phyloP scores from a whole-genome alignment of 2,797 vertebrate species.

The Amblyraja radiata region DNA sequence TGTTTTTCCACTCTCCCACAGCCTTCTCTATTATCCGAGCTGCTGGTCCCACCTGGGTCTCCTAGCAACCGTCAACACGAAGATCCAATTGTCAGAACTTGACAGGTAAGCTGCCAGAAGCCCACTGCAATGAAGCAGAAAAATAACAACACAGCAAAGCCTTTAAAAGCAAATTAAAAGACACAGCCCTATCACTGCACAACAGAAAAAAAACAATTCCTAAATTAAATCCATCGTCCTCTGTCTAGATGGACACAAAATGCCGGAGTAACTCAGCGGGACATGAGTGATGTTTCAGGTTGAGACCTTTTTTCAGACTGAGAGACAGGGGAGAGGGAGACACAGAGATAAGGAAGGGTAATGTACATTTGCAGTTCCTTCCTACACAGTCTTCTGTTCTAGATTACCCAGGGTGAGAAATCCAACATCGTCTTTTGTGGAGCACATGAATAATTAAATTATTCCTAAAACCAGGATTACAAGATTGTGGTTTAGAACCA shows the following conservation, averaged over 20 bases:
- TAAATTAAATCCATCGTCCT: not conserved
- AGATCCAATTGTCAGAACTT: constrained; percentile 20
- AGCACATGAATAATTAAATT: not conserved
- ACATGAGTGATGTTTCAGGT: too few relatives aligned
- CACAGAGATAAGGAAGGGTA: too few relatives aligned
- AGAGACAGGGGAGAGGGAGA: too few relatives aligned
- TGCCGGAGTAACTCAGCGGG: too few relatives aligned
- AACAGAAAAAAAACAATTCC: not conserved
- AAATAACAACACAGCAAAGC: not conserved
- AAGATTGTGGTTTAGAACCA: not conserved
- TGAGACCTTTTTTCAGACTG: too few relatives aligned
- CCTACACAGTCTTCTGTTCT: not conserved
- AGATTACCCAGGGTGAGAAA: not conserved
- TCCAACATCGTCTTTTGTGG: not conserved
- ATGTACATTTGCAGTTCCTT: too few relatives aligned
- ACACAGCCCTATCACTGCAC: not conserved
- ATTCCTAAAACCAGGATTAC: not conserved
- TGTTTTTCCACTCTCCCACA: not conserved
- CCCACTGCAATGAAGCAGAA: constrained; percentile 2
- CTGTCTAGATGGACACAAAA: not conserved
- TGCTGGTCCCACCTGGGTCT: constrained; percentile 23
- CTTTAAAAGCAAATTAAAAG: constrained; percentile 4
- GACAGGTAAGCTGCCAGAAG: not conserved
- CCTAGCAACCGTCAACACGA: constrained; percentile 25
- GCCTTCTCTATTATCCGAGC: constrained; percentile 20